Percentiles rank a stretch among this genome's conserved stretches.
Evolutionary conservation across 2,797 vertebrate genomes (phyloP).

Genomic region (Novumbra hubbsi): DNA sequence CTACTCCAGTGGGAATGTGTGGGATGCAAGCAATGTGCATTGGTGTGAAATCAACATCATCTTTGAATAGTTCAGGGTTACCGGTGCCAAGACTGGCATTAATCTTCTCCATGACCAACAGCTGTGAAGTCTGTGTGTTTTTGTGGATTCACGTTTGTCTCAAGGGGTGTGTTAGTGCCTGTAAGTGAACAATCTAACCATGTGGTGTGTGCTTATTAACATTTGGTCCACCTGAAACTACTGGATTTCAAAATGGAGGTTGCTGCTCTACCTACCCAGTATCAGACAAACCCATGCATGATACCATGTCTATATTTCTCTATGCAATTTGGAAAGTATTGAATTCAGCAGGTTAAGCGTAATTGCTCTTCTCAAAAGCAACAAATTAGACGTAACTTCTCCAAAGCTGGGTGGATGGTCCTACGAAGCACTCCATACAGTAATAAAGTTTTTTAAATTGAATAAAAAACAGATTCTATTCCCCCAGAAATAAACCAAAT

Average conservation of each 20-base stretch:
- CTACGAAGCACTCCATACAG: too few relatives aligned
- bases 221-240: slow-evolving; percentile 55
- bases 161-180: slow-evolving; percentile 24
- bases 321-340: too few relatives aligned
- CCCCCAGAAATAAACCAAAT: neutral
- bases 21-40: slow-evolving; percentile 29
- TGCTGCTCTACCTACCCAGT: neutral
- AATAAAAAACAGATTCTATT: too few relatives aligned
- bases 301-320: too few relatives aligned
- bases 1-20: slow-evolving; percentile 29
- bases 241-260: neutral
- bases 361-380: too few relatives aligned
- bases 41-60: slow-evolving; percentile 51
- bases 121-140: slow-evolving; percentile 42
- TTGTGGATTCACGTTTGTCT: slow-evolving; percentile 13
- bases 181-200: slow-evolving; percentile 60
- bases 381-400: too few relatives aligned
- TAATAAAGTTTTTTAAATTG: too few relatives aligned
- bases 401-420: too few relatives aligned
- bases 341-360: too few relatives aligned
- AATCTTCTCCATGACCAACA: slow-evolving; percentile 52
- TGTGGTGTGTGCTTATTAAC: slow-evolving; percentile 62
- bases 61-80: slow-evolving; percentile 43
- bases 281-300: neutral
- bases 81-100: slow-evolving; percentile 44